phyloP scores from a whole-genome alignment of 1,140 invertebrate species.

The Pinna nobilis region DNA sequence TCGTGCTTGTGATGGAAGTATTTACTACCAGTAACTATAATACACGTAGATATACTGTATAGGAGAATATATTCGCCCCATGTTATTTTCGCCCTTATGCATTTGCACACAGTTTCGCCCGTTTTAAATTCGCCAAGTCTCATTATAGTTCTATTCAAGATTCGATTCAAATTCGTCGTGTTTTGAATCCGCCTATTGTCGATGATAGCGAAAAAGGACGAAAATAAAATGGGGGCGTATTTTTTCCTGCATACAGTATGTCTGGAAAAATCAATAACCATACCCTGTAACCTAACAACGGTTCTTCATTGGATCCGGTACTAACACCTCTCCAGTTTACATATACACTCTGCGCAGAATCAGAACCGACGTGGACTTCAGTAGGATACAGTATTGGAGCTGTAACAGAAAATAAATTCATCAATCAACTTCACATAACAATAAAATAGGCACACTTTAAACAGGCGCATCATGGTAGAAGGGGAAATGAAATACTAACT shows the following conservation, averaged over 20 bases:
- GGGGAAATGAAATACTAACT: no score
- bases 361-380: slow-evolving; percentile 51
- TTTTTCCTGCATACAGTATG: not conserved
- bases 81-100: no score
- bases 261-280: not conserved
- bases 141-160: no score
- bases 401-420: slow-evolving; percentile 31
- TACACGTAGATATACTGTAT: no score
- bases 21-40: no score
- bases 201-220: not conserved
- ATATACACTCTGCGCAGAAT: slow-evolving; percentile 39
- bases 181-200: not conserved
- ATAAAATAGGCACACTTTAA: no score
- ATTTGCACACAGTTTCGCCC: no score
- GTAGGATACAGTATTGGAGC: slow-evolving; percentile 56
- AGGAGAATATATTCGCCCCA: no score
- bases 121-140: no score
- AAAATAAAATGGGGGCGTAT: not conserved
- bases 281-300: slow-evolving; percentile 59
- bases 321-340: slow-evolving; percentile 55
- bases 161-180: no score
- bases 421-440: not conserved
- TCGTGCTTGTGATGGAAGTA: no score
- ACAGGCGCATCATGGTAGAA: no score
- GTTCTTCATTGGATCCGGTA: slow-evolving; percentile 48